Evolutionary conservation across 2,797 vertebrate genomes (phyloP), one percentile per base, ranked within the genome.

Genomic region (Knipowitschia caucasica): DNA sequence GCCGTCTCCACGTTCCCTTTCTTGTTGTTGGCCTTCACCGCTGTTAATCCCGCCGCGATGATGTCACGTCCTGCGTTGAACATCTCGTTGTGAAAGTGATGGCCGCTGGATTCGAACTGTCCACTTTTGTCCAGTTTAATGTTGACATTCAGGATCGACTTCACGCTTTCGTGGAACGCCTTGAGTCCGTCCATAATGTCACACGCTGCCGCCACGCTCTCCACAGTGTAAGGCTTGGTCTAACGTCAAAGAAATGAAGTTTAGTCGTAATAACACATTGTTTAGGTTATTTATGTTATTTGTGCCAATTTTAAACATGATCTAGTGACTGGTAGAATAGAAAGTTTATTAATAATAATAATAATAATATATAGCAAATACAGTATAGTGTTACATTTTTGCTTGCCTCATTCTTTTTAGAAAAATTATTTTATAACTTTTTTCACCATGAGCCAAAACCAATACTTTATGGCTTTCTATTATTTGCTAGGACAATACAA

Each of bases 21-120:
- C 46, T 33, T 21, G 29, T 49, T 49, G 30, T 30, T 49, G 18
- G 46, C 29, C 29, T 49, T 49, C 18, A 49, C 46, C 21, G 46
- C 46, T 12, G 1, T 12, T 11, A 49, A 33, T 7, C 46, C 46
- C 14, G 4, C 29, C n/a, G n/a, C 12, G 10, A 49, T 5, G 8
- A 49, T 31, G 12, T 21, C 27, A 3, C 29, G 29, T 21, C 46
- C 46, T 12, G 12, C 29, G 23, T 23, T 49, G 23, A 49, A 23
- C 9, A 1, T 4, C 20, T 49, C 46, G 5, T 33, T 49, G 12
- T 49, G 27, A 49, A 49, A 49, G 26, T 49, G 46, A 49, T 49
- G 46, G 7, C 29, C n/a, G 12, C 17, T 27, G 12, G 46, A 49
- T 4, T 7, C 14, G 46, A 20, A 35, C 1, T 8, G 18, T 7